phyloP scores from a whole-genome alignment of 2,888 invertebrate species.

The Trimorus sp. region DNA sequence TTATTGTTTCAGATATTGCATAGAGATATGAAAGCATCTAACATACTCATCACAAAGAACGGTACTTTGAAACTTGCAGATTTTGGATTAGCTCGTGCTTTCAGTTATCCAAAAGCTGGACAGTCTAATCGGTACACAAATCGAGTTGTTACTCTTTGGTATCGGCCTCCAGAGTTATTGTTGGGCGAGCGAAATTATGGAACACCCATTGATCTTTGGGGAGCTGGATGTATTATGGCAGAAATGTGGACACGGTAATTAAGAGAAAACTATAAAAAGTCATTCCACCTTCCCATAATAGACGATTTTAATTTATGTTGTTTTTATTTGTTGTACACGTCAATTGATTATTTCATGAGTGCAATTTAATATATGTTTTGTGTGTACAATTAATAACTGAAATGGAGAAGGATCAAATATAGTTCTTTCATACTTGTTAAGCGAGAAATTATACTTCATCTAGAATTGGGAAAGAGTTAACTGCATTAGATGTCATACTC shows the following conservation, averaged over 20 bases:
- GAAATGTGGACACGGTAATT: constrained; percentile 2
- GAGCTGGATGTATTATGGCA: constrained; percentile 1
- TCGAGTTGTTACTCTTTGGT: constrained; percentile 98
- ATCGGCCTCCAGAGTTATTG: constrained; percentile 88
- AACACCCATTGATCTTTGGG: constrained; percentile 89
- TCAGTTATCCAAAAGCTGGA: constrained; percentile 93
- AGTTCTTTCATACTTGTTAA: too few species aligned
- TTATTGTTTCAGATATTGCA: constrained; percentile 86
- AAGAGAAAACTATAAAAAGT: too few species aligned
- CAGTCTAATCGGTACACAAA: constrained; percentile 96
- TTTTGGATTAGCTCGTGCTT: constrained; percentile 97
- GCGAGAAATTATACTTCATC: too few species aligned
- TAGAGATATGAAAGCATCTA: constrained; percentile 99
- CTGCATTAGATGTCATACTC: too few species aligned
- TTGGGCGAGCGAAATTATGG: constrained; percentile 96
- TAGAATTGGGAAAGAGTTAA: too few species aligned
- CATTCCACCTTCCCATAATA: too few species aligned
- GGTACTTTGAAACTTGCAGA: constrained; percentile 98
- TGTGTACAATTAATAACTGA: too few species aligned
- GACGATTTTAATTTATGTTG: too few species aligned
- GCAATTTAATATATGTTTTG: too few species aligned
- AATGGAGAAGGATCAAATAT: too few species aligned
- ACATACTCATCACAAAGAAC: constrained; percentile 97
- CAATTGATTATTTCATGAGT: too few species aligned
- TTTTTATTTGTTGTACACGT: too few species aligned